Percentiles rank a stretch among this genome's conserved stretches.
Conservation (phyloP, 2,888 invertebrate genomes). For the Eulithis prunata region DNA sequence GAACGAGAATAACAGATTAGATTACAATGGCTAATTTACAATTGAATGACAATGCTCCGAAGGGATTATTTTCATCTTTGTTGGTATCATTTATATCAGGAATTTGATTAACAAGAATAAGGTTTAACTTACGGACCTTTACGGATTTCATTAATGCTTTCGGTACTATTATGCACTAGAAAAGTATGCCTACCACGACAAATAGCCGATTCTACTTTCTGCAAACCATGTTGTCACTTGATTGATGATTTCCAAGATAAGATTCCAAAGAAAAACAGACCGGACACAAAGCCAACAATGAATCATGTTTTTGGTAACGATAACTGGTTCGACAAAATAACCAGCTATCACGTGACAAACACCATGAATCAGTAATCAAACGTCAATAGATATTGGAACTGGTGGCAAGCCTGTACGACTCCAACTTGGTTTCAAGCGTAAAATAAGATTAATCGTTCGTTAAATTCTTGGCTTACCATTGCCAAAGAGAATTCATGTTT, state of each 20-base stretch:
- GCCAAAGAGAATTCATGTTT: background rate
- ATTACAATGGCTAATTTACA: slow-evolving; percentile 1
- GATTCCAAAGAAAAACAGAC: slow-evolving; percentile 40
- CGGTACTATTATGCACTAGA: no score
- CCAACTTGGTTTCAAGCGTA: background rate
- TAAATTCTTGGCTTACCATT: background rate
- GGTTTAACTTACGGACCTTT: no score
- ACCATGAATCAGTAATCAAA: slow-evolving; percentile 42
- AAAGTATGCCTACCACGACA: no score
- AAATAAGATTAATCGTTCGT: background rate
- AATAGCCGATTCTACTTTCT: slow-evolving; percentile 2
- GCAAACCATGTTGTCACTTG: slow-evolving; percentile 10
- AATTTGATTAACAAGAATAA: no score
- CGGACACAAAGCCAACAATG: slow-evolving; percentile 43
- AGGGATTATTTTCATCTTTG: no score
- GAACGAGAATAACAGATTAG: background rate
- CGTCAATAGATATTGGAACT: slow-evolving; percentile 9
- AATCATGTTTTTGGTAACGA: slow-evolving; percentile 50
- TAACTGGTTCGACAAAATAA: slow-evolving; percentile 41
- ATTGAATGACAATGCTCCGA: background rate
- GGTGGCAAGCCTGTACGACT: background rate
- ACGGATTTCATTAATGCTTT: no score
- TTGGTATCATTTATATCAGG: no score
- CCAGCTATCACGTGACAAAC: slow-evolving; percentile 43
- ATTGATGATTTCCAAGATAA: slow-evolving; percentile 21